Conservation (phyloP, 2,113 vertebrate genomes). For the Triplophysa rosa region DNA sequence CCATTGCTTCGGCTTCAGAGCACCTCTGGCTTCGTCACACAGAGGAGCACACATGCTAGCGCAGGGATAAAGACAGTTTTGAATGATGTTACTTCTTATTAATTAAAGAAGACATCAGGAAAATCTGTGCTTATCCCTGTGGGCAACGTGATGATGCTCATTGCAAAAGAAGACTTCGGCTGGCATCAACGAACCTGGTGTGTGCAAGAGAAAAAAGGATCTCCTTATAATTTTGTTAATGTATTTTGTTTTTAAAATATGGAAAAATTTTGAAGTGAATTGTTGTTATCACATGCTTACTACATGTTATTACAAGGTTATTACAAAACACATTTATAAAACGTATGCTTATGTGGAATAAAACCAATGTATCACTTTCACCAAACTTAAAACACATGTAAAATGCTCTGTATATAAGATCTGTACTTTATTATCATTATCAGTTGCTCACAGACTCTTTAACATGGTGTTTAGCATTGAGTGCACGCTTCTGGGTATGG, state of each 20-base stretch:
- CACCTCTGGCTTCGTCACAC: slow-evolving; percentile 61
- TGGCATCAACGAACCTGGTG: slow-evolving; percentile 40
- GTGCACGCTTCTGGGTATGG: slow-evolving; percentile 37
- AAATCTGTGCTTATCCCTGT: slow-evolving; percentile 85
- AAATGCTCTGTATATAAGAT: neutral
- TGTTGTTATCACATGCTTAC: neutral
- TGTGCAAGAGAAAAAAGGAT: slow-evolving; percentile 31
- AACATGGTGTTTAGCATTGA: slow-evolving; percentile 28
- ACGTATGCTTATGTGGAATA: neutral
- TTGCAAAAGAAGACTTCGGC: slow-evolving; percentile 60
- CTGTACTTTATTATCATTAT: neutral
- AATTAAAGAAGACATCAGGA: slow-evolving; percentile 84
- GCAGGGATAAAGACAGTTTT: slow-evolving; percentile 83
- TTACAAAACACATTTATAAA: neutral
- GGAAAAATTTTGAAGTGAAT: no score
- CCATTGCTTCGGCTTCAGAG: slow-evolving; percentile 52
- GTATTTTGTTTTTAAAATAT: neutral
- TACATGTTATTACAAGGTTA: neutral
- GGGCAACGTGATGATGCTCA: slow-evolving; percentile 72
- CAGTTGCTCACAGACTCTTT: neutral
- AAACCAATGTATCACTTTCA: neutral
- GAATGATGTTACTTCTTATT: slow-evolving; percentile 85
- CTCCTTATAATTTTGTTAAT: neutral
- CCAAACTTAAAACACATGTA: neutral
- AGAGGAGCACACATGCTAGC: slow-evolving; percentile 69